Conservation (phyloP, 2,113 vertebrate genomes). For the Ancistrus triradiatus region DNA sequence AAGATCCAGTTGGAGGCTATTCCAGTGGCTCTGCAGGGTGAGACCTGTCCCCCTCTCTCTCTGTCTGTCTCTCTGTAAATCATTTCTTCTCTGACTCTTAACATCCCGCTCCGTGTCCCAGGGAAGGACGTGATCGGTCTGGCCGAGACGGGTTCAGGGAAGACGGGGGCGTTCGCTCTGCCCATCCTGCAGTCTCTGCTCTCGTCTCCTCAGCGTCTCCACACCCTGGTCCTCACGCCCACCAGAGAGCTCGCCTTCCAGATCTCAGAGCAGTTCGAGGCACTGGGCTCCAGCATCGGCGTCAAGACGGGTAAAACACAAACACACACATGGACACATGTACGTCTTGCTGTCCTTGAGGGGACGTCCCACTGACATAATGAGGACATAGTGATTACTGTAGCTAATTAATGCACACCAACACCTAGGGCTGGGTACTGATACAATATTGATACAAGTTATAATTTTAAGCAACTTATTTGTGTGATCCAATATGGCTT, state of each 20-base stretch:
- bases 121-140: constrained; percentile 91
- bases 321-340: too few species aligned
- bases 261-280: constrained; percentile 95
- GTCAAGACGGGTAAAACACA: constrained; percentile 81
- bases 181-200: constrained; percentile 91
- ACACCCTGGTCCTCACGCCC: constrained; percentile 90
- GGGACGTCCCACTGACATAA: too few species aligned
- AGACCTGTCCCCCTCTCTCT: background rate
- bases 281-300: constrained; percentile 94
- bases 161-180: constrained; percentile 92
- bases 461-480: too few species aligned
- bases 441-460: too few species aligned
- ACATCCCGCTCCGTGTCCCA: constrained; percentile 13
- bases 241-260: constrained; percentile 96
- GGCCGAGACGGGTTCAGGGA: constrained; percentile 96
- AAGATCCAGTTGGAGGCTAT: constrained; percentile 93
- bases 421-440: too few species aligned
- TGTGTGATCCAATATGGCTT: too few species aligned
- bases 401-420: too few species aligned
- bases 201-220: constrained; percentile 83
- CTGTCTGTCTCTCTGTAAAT: background rate
- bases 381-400: too few species aligned
- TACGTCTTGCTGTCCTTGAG: too few species aligned
- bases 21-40: constrained; percentile 89
- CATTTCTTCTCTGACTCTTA: background rate